phyloP scores from a whole-genome alignment of 2,888 invertebrate genomes.

The Platycnemis pennipes region DNA sequence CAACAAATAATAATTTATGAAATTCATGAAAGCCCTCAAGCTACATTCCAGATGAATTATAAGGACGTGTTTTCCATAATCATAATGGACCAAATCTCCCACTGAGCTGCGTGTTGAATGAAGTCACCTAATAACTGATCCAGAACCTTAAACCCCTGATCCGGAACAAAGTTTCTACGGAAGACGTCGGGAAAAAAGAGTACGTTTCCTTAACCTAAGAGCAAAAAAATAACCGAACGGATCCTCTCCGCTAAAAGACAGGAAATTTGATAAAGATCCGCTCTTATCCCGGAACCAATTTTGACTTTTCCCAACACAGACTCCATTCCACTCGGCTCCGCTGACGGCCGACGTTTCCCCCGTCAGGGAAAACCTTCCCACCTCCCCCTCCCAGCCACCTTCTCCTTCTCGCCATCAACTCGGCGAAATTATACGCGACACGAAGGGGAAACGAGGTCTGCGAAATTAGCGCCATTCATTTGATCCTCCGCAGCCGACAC shows the following conservation, averaged over 20 bases:
- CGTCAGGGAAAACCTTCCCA: neutral
- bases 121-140: too few species aligned
- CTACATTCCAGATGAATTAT: too few species aligned
- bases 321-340: neutral
- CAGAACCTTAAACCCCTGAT: too few species aligned
- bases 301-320: neutral
- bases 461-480: slow-evolving; percentile 16
- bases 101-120: too few species aligned
- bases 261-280: slow-evolving; percentile 8
- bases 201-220: neutral
- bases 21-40: too few species aligned
- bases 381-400: neutral
- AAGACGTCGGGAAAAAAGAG: neutral
- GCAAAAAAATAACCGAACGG: neutral
- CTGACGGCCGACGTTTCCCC: neutral
- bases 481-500: slow-evolving; percentile 28
- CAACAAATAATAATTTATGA: too few species aligned
- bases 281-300: neutral
- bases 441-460: neutral
- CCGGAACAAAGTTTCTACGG: too few species aligned
- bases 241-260: neutral
- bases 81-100: too few species aligned
- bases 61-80: too few species aligned
- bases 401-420: neutral
- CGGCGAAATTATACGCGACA: neutral